phyloP scores from a whole-genome alignment of 2,797 vertebrate genomes.

The Myotis pilosus region DNA sequence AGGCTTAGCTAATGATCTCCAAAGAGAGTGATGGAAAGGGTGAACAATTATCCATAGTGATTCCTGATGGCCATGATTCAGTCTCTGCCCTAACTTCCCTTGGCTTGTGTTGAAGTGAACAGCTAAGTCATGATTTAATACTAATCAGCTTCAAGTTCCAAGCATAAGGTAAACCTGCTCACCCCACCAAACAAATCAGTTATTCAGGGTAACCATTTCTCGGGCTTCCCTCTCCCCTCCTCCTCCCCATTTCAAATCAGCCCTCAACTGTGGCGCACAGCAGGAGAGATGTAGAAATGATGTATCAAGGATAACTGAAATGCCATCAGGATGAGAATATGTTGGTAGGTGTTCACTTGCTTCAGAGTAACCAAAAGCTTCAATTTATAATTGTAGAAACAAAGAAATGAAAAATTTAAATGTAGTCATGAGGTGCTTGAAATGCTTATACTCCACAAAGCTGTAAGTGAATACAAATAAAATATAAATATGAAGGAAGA shows the following conservation, averaged over 20 bases:
- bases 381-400: constrained; percentile 14
- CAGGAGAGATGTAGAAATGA: constrained; percentile 25
- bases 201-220: background rate
- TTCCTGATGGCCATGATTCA: background rate
- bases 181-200: background rate
- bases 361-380: background rate
- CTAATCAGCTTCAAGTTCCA: background rate
- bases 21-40: background rate
- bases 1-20: constrained; percentile 23
- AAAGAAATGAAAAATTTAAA: constrained; percentile 23
- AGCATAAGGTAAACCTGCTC: background rate
- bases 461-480: background rate
- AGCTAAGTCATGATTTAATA: background rate
- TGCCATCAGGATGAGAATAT: background rate
- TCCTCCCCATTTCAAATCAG: background rate
- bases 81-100: background rate
- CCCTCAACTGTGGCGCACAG: background rate
- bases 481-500: constrained; percentile 27
- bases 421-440: background rate
- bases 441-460: background rate
- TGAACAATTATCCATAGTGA: background rate
- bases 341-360: background rate
- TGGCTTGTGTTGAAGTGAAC: background rate
- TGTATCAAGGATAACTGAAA: background rate
- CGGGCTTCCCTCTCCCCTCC: background rate